Conservation (phyloP, 53 echinoderm and acorn worm species). For the Holothuria scabra region DNA sequence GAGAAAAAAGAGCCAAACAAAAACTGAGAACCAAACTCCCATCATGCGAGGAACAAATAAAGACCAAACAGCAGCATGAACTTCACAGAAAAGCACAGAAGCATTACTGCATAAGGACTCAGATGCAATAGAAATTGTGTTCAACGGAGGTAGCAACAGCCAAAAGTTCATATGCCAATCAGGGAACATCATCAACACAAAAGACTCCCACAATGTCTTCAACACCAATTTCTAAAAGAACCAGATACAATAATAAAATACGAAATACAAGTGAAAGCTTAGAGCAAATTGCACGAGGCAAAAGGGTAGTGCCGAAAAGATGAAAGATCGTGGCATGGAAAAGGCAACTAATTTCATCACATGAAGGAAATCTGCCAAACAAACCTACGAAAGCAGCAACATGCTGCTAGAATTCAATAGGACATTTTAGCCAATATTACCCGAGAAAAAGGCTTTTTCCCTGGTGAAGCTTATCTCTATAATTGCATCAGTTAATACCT, state of each 20-base stretch:
- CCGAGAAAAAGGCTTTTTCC: too few species aligned
- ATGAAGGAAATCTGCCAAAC: background rate
- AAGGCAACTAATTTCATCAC: background rate
- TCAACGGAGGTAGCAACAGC: background rate
- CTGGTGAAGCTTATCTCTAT: too few species aligned
- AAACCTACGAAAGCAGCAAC: background rate
- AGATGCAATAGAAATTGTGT: background rate
- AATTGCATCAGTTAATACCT: too few species aligned
- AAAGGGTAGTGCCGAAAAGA: background rate
- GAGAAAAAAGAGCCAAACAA: background rate
- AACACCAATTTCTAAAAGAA: background rate
- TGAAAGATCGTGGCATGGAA: background rate
- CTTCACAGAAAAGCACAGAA: constrained; percentile 8
- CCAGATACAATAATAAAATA: constrained; percentile 12
- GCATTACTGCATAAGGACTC: background rate
- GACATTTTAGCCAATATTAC: too few species aligned
- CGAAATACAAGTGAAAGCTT: background rate
- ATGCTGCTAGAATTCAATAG: too few species aligned
- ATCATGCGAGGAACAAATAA: background rate
- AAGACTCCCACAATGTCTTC: background rate
- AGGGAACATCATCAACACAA: background rate
- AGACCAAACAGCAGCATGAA: background rate
- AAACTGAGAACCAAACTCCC: background rate
- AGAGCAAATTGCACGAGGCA: constrained; percentile 1
- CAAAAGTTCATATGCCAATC: background rate